Base-by-base conservation (phyloP, 2,797 vertebrate genomes). In the Platyrinchus mystaceus region DNA sequence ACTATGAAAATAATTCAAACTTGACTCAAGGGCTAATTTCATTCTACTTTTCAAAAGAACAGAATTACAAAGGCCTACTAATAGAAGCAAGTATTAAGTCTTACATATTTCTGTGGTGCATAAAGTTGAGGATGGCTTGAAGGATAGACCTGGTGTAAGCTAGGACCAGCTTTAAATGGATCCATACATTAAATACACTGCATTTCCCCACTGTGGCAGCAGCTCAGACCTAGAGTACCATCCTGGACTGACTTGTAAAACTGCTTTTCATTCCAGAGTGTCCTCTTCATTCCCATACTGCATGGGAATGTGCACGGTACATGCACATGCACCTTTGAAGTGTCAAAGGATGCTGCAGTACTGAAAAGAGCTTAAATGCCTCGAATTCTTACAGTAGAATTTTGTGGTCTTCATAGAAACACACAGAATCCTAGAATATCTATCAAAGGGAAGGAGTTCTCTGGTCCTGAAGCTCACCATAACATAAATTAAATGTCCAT, bases 11-110 rank as follows among this genome's bases (percentile, higher is more conserved):
- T 96, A 97, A 98, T 97, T 98, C 95, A 92, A 97, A 97, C 89
- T 85, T 97, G 97, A 98, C 97, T 97, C 96, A 96, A 98, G 97
- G 97, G 97, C 97, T 97, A 97, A 96, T 97, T 97, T 97, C 92
- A 98, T 93, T 97, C 97, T 94, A 97, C 95, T 97, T 98, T 97
- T 92, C 22, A 94, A 95, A 97, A 83, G 36, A 62, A 50, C 19
- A 75, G 36, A 74, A 68, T 68, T 44, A 92, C 69, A 84, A 50
- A 94, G 77, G 77, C 87, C 53, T 71, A 58, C 21, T 55, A 94
- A 84, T 2, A 81, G 59, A 41, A 75, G n/a, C 34, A 52, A 47
- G 43, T 14, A 49, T 41, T n/a, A 86, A 52, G 76, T 27, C 7
- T 8, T 11, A 12, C 1, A 4, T 26, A 30, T 64, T 82, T 91